Base-by-base conservation (phyloP, 2,888 invertebrate genomes). In the Apantesis nais region DNA sequence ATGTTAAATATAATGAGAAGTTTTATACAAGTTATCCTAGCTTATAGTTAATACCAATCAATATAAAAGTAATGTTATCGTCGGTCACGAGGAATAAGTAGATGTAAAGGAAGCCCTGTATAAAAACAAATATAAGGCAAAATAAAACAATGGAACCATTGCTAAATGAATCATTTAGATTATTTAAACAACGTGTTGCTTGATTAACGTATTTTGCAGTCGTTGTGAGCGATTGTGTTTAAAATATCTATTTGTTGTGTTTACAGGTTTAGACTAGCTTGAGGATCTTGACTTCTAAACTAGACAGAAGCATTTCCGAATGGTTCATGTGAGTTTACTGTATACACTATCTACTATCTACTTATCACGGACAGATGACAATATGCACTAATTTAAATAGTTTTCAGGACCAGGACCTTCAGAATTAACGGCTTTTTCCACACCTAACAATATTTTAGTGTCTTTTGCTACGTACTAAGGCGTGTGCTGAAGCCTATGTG, bases 41-140 rank as follows among this genome's bases (percentile, higher is more conserved):
- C 44, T 29, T 22, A 19, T 29, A 31, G 31, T 65, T 52, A 31
- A 34, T 25, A 55, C 25, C 14, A 31, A 34, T 19, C 11, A 55
- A 37, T 9, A 48, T 61, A 62, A 25, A 66, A 69, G 3, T 29
- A 58, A 58, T 58, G 16, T 66, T n/a, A 70, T 60, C 77, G 72
- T 75, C 76, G 74, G n/a, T 71, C 70, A 77, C 63, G 68, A 66
- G 71, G 71, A 67, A 70, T 67, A 77, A 80, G 67, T 71, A 70
- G 81, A 74, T 79, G 68, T 62, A 73, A 72, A 79, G 79, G 81
- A 82, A 80, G 76, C 62, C 41, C 60, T 62, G 66, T 63, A 72
- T 72, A 74, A 80, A 68, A 82, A 75, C 62, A 74, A 71, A 68
- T 71, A 65, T 71, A 31, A 52, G 63, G 72, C 72, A 76, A 80